Conservation (phyloP, 1,140 invertebrate species). For the Aricia agestis region DNA sequence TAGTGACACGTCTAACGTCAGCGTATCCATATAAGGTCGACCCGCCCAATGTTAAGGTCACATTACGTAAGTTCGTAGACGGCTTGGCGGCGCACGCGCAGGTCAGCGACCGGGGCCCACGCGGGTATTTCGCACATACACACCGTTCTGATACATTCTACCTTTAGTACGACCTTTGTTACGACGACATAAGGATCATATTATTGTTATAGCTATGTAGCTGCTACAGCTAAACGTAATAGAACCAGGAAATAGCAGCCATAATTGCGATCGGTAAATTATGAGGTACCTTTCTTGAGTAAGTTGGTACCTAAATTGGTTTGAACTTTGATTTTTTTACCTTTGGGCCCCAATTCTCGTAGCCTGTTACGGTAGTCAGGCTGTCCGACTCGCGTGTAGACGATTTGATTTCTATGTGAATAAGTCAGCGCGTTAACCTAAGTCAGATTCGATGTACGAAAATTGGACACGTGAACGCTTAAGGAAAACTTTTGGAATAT, state of each 20-base stretch:
- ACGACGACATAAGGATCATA: too few relatives aligned
- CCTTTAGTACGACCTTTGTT: too few relatives aligned
- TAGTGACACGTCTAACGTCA: constrained; percentile 27
- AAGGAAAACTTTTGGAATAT: not conserved
- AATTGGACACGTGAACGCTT: not conserved
- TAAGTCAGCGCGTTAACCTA: too few relatives aligned
- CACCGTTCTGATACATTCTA: too few relatives aligned
- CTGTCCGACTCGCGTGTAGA: too few relatives aligned
- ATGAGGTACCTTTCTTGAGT: not conserved
- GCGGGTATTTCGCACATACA: constrained; percentile 51
- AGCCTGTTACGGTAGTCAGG: too few relatives aligned
- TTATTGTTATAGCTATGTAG: too few relatives aligned
- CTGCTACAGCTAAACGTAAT: constrained; percentile 24
- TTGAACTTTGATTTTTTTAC: not conserved
- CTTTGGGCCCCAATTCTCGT: too few relatives aligned
- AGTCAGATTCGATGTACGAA: not conserved
- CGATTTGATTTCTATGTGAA: too few relatives aligned
- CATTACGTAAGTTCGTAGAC: constrained; percentile 67
- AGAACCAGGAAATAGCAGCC: not conserved
- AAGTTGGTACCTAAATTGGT: not conserved
- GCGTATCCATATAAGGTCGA: constrained; percentile 26
- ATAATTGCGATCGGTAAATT: constrained; percentile 8
- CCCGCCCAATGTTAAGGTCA: constrained; percentile 64
- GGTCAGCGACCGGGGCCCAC: constrained; percentile 63
- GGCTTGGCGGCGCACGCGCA: constrained; percentile 63